Conservation (phyloP, 2,113 vertebrate species). For the Ophiodon elongatus region DNA sequence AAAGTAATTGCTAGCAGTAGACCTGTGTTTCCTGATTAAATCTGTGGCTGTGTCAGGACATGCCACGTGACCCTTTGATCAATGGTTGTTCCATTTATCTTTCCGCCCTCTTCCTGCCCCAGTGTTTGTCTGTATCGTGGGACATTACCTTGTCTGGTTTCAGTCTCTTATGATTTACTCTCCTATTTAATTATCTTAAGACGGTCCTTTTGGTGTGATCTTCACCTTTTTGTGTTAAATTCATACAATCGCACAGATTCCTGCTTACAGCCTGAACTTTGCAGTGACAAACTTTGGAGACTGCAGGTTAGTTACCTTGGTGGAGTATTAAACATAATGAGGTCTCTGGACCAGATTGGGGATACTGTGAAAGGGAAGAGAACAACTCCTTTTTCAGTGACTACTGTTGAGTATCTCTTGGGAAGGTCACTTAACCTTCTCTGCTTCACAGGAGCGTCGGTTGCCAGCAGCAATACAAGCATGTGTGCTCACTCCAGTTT, state of each 20-base stretch:
- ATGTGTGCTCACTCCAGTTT: background rate
- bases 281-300: background rate
- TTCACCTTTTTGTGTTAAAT: background rate
- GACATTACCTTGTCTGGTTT: background rate
- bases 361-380: background rate
- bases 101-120: background rate
- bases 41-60: conserved; percentile 3
- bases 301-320: background rate
- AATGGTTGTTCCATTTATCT: conserved; percentile 14
- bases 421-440: conserved; percentile 20
- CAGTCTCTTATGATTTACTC: background rate
- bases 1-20: background rate
- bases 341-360: background rate
- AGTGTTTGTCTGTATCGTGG: background rate
- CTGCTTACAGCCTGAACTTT: background rate
- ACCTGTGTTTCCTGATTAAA: background rate
- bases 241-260: background rate
- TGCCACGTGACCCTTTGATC: conserved; percentile 16
- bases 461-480: background rate
- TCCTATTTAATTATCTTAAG: too few species aligned
- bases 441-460: conserved; percentile 1
- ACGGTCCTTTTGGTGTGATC: background rate
- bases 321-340: background rate
- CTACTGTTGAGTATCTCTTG: background rate
- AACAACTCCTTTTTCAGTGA: background rate